Evolutionary conservation across 2,888 invertebrate genomes (phyloP).

Genomic region (Polydrusus tereticollis): DNA sequence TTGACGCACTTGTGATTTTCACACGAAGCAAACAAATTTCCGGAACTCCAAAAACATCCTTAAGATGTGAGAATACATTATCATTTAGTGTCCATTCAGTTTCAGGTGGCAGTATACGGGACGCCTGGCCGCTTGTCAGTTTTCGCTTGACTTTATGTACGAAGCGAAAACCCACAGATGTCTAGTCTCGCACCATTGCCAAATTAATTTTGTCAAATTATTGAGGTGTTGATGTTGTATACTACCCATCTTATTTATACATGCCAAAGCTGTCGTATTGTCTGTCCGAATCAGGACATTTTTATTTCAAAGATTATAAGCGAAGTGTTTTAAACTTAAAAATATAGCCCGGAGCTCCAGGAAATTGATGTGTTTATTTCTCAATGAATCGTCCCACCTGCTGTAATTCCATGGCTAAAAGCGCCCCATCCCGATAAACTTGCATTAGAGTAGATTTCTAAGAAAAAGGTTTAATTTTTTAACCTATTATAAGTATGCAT

Average conservation of each 20-base stretch:
- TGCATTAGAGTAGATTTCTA: constrained; percentile 54
- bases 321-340: neutral
- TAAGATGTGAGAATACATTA: neutral
- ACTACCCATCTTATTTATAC: neutral
- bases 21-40: neutral
- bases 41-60: neutral
- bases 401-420: neutral
- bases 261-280: constrained; percentile 11
- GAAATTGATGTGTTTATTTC: neutral
- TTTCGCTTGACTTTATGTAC: neutral
- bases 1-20: neutral
- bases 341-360: neutral
- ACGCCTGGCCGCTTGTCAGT: neutral
- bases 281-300: neutral
- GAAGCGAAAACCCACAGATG: neutral
- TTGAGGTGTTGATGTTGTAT: neutral
- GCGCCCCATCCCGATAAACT: constrained; percentile 53
- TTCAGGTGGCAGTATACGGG: neutral
- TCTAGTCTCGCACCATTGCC: neutral
- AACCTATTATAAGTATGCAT: constrained; percentile 1
- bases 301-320: neutral
- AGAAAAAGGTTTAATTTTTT: neutral
- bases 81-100: neutral
- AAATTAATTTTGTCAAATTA: neutral
- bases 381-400: neutral